phyloP scores from a whole-genome alignment of 2,888 invertebrate genomes.

The Drosophila tripunctata region DNA sequence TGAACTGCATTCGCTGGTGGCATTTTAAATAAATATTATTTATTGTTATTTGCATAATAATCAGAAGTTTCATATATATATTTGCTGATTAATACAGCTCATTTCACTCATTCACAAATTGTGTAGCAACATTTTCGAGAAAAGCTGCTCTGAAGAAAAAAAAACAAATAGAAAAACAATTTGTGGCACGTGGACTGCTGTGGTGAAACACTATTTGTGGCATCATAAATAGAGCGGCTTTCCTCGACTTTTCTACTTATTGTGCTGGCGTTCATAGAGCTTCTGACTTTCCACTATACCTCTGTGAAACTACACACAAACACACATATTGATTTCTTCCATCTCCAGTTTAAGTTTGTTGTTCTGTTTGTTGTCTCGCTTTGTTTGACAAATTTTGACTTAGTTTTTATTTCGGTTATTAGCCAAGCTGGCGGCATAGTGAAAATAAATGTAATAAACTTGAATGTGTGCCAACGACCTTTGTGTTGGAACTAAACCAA shows the following conservation, averaged over 20 bases:
- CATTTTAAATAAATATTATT: slow-evolving; percentile 1
- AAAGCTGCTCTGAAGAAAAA: neutral
- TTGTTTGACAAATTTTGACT: slow-evolving; percentile 41
- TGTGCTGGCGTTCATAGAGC: slow-evolving; percentile 48
- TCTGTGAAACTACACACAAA: slow-evolving; percentile 16
- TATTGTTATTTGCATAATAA: slow-evolving; percentile 17
- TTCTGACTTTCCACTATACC: slow-evolving; percentile 33
- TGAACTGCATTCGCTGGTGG: slow-evolving; percentile 24
- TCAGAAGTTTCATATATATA: neutral
- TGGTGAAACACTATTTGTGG: slow-evolving; percentile 37
- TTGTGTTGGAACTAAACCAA: slow-evolving; percentile 2
- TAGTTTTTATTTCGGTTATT: slow-evolving; percentile 62
- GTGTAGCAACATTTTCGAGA: neutral
- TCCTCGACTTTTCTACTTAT: slow-evolving; percentile 16
- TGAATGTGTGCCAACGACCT: slow-evolving; percentile 40
- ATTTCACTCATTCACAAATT: slow-evolving; percentile 29
- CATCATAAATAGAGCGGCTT: slow-evolving; percentile 20
- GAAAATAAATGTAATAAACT: slow-evolving; percentile 43
- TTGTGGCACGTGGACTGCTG: slow-evolving; percentile 7
- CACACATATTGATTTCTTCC: slow-evolving; percentile 54
- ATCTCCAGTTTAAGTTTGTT: slow-evolving; percentile 2
- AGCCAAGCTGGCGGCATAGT: slow-evolving; percentile 62
- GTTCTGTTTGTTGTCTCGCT: slow-evolving; percentile 17
- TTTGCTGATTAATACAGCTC: slow-evolving; percentile 1
- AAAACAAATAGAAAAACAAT: slow-evolving; percentile 1